Percentiles rank a stretch among this genome's conserved stretches.
Evolutionary conservation across 2,113 vertebrate genomes (phyloP).

Genomic region (Camelus dromedarius): DNA sequence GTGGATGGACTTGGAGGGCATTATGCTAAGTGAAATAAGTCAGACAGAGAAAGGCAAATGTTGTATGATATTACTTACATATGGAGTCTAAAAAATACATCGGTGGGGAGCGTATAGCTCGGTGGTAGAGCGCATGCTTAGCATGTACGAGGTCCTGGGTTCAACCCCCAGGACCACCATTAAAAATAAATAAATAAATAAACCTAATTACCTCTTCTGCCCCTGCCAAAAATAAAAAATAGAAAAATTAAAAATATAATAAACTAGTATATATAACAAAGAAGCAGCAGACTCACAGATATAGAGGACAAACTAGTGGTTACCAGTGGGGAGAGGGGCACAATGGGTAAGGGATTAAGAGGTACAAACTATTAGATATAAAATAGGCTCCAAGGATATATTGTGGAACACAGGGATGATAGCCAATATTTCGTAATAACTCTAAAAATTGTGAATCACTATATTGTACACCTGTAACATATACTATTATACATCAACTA

Average conservation of each 20-base stretch:
- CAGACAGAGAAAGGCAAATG: neutral
- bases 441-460: neutral
- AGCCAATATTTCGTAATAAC: neutral
- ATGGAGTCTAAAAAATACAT: neutral
- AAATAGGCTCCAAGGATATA: neutral
- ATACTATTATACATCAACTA: neutral
- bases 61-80: neutral
- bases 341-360: neutral
- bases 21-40: neutral
- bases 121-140: too few relatives aligned
- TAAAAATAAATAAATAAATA: too few relatives aligned
- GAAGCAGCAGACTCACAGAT: neutral
- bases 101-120: too few relatives aligned
- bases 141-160: too few relatives aligned
- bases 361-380: neutral
- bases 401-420: neutral
- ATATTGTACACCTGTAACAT: neutral
- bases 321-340: neutral
- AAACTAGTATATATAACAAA: neutral
- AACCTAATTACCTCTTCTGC: too few relatives aligned
- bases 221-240: too few relatives aligned
- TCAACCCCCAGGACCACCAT: too few relatives aligned
- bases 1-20: neutral
- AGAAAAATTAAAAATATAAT: neutral
- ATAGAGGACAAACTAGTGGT: neutral